Percentiles rank a stretch among this genome's conserved stretches.
Conservation (phyloP, 2,888 invertebrate species). For the Aricia artaxerxes region DNA sequence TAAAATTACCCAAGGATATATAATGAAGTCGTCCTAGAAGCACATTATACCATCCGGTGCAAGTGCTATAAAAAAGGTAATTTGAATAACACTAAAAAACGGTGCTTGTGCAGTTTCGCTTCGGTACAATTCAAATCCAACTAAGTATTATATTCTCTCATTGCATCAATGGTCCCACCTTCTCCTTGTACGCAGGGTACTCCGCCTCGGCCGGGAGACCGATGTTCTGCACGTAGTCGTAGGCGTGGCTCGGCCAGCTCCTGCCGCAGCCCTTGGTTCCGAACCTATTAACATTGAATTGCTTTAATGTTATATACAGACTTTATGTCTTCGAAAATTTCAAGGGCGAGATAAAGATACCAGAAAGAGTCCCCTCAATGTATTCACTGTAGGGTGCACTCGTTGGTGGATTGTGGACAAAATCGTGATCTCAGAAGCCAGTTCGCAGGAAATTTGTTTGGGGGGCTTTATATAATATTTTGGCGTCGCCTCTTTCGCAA, state of each 20-base stretch:
- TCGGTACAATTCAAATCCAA: not conserved
- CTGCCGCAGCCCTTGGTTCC: constrained; percentile 60
- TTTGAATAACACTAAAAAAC: not conserved
- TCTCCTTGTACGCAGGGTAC: constrained; percentile 56
- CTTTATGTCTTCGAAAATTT: not conserved
- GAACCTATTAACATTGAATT: constrained; percentile 47
- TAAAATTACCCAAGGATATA: too few species aligned
- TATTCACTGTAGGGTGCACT: too few species aligned
- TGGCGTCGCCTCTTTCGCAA: too few species aligned
- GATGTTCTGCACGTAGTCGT: constrained; percentile 56
- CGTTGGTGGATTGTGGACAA: too few species aligned
- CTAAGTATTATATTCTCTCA: not conserved
- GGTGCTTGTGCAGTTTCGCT: not conserved
- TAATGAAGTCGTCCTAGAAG: too few species aligned
- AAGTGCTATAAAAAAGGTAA: not conserved
- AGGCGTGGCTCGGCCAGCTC: constrained; percentile 67
- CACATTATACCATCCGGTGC: too few species aligned
- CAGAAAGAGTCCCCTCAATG: too few species aligned
- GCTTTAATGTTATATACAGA: not conserved
- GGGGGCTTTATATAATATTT: too few species aligned
- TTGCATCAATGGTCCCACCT: constrained; percentile 44
- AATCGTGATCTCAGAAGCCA: too few species aligned
- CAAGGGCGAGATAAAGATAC: constrained; percentile 37
- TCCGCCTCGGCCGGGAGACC: constrained; percentile 58
- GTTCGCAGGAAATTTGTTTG: too few species aligned